Evolutionary conservation across 1,140 invertebrate species (phyloP).

Genomic region (Branchinecta lindahli): DNA sequence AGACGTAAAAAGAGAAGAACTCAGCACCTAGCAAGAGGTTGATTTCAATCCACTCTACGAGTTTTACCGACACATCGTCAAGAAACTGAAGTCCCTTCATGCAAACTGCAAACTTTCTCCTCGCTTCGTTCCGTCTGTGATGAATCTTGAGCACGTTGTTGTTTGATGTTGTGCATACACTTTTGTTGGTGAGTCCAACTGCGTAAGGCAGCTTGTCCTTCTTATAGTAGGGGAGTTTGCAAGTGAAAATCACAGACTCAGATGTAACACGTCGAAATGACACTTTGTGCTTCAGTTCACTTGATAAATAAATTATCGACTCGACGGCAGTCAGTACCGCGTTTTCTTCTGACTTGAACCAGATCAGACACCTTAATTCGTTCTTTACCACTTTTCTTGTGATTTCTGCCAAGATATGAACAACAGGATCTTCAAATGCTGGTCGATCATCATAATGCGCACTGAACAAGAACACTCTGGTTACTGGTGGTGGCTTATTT

Average conservation of each 20-base stretch:
- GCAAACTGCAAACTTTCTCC: not conserved
- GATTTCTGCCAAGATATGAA: not conserved
- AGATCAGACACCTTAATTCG: not conserved
- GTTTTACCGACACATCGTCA: not conserved
- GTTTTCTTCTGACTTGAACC: not conserved
- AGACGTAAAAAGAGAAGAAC: not conserved
- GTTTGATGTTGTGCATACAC: not conserved
- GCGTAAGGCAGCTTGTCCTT: not conserved
- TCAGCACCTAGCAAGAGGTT: not conserved
- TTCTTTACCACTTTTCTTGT: not conserved
- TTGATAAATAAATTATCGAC: not conserved
- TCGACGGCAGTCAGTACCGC: not conserved
- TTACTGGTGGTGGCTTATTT: not conserved
- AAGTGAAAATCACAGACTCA: not conserved
- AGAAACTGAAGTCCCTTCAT: conserved; percentile 1
- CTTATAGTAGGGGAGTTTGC: not conserved
- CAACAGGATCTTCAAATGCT: not conserved
- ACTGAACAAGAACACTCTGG: not conserved
- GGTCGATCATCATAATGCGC: conserved; percentile 2
- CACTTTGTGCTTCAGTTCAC: not conserved
- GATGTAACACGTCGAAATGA: not conserved
- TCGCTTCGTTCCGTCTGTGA: not conserved
- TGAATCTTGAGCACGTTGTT: not conserved
- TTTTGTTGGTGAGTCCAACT: not conserved
- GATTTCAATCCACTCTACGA: not conserved